These are phyloP conservation scores for Proterorhinus semilunaris DNA, from an alignment of 2,113 vertebrate genomes.

Conservation along the genomic window DNA sequence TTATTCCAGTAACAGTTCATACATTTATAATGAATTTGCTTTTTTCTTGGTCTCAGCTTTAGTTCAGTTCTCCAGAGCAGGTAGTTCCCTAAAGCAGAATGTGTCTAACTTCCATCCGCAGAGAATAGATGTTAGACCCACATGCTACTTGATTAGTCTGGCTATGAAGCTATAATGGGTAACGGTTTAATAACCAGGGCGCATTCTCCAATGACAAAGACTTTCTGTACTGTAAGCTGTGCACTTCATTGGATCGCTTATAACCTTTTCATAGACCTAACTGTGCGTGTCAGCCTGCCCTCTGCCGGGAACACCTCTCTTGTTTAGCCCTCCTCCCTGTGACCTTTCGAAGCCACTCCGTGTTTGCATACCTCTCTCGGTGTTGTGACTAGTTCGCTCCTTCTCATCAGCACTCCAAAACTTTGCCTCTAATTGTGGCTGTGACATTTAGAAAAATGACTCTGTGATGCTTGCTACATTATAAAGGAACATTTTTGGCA, in stretches of 20 bases:
- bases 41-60: too few species aligned
- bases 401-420: slow-evolving; percentile 25
- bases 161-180: background rate
- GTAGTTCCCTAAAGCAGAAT: too few species aligned
- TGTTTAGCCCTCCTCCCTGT: slow-evolving; percentile 35
- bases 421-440: slow-evolving; percentile 37
- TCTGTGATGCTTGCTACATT: slow-evolving; percentile 2
- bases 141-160: background rate
- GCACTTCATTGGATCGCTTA: background rate
- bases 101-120: background rate
- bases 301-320: slow-evolving; percentile 19
- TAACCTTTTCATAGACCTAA: slow-evolving; percentile 1
- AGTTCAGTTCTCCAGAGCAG: too few species aligned
- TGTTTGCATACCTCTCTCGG: slow-evolving; percentile 46
- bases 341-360: slow-evolving; percentile 52
- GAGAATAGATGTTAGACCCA: background rate
- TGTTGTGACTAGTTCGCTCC: slow-evolving; percentile 51
- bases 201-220: background rate
- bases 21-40: too few species aligned
- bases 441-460: slow-evolving; percentile 32
- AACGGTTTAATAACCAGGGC: background rate
- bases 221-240: background rate
- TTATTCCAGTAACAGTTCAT: too few species aligned
- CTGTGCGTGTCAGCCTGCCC: slow-evolving; percentile 15
- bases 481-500: background rate